These are phyloP conservation scores for Calypte anna DNA, from an alignment of 2,113 vertebrate genomes.

Conservation along the genomic window DNA sequence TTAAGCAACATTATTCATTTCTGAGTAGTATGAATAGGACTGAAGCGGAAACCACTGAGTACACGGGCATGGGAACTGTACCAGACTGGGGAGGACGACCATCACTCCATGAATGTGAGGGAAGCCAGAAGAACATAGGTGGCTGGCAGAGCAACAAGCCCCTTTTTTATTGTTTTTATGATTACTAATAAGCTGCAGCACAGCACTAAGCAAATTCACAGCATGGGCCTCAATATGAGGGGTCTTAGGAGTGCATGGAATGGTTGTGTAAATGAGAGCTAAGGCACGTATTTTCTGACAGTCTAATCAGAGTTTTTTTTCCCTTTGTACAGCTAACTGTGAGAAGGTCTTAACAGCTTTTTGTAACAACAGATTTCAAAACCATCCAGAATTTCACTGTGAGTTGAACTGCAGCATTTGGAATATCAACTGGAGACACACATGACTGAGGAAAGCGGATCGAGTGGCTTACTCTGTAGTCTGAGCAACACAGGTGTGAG, in stretches of 20 bases:
- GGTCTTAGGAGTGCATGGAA: neutral
- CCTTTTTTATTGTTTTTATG: neutral
- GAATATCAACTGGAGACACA: neutral
- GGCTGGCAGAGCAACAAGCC: neutral
- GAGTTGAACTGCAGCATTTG: neutral
- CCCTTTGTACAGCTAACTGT: neutral
- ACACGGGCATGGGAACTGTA: neutral
- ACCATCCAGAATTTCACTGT: neutral
- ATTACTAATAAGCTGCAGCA: neutral
- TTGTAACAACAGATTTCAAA: neutral
- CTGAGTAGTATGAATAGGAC: neutral
- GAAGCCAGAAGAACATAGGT: neutral
- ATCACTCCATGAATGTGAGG: accelerated
- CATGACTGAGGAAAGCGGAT: neutral
- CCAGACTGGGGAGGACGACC: neutral
- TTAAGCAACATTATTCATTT: neutral
- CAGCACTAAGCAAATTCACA: neutral
- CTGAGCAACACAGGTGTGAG: neutral
- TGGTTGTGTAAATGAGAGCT: neutral
- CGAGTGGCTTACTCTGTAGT: neutral
- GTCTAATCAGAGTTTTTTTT: neutral
- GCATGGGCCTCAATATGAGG: neutral
- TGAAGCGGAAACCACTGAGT: neutral
- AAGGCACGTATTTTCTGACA: neutral
- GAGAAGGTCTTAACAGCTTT: neutral